A percentile compares a stretch with the other conserved stretches of the same genome.
phyloP scores from a whole-genome alignment of 92 coral and sea anemone genomes.

The Porites evermanni region DNA sequence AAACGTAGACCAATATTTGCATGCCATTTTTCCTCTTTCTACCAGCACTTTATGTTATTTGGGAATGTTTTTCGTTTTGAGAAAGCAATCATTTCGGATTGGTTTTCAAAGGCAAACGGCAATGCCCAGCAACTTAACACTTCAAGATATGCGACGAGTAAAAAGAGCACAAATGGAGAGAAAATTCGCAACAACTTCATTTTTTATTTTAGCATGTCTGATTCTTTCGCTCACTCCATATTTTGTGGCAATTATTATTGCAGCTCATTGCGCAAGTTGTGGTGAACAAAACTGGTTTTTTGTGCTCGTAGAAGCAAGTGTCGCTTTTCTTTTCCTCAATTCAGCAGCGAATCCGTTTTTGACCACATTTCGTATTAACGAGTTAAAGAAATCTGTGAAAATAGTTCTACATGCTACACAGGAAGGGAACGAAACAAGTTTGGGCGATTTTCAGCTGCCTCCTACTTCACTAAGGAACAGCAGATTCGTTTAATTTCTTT shows the following conservation, averaged over 20 bases:
- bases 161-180: neutral
- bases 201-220: neutral
- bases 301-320: too few species aligned
- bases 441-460: too few species aligned
- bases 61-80: neutral
- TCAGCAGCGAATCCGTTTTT: too few species aligned
- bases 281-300: too few species aligned
- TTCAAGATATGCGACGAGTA: neutral
- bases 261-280: too few species aligned
- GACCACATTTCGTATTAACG: too few species aligned
- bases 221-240: neutral
- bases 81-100: neutral
- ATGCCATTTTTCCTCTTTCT: neutral
- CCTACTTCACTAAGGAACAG: too few species aligned
- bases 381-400: too few species aligned
- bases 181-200: neutral
- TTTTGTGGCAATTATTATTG: neutral
- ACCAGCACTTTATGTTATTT: neutral
- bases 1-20: neutral
- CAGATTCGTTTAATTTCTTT: too few species aligned
- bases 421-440: too few species aligned
- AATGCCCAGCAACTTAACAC: neutral
- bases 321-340: too few species aligned
- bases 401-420: too few species aligned
- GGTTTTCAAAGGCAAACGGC: neutral